These are phyloP conservation scores for Ptychadena robeensis DNA, from an alignment of 2,797 vertebrate species.

Conservation along the genomic window DNA sequence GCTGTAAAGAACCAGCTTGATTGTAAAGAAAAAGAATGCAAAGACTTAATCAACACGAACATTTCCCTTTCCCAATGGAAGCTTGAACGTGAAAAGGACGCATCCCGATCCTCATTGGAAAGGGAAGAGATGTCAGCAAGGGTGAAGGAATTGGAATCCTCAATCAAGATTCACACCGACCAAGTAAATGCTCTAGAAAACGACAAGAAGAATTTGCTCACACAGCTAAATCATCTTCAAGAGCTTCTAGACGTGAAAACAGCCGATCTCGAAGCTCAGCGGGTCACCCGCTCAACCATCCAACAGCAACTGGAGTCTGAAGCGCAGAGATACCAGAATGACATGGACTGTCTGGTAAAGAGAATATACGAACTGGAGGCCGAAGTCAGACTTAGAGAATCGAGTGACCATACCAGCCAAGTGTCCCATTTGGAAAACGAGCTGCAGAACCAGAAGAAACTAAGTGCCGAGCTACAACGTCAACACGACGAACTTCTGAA, in stretches of 20 bases:
- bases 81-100: slow-evolving; percentile 77
- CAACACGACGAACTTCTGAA: slow-evolving; percentile 70
- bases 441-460: slow-evolving; percentile 76
- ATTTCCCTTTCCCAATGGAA: slow-evolving; percentile 81
- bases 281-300: slow-evolving; percentile 74
- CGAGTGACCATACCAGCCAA: slow-evolving; percentile 69
- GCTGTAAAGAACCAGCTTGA: slow-evolving; percentile 72
- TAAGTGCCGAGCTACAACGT: slow-evolving; percentile 76
- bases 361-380: slow-evolving; percentile 78
- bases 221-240: slow-evolving; percentile 78
- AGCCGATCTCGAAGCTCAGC: slow-evolving; percentile 79
- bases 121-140: slow-evolving; percentile 77
- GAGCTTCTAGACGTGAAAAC: slow-evolving; percentile 77
- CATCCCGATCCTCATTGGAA: slow-evolving; percentile 76
- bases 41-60: slow-evolving; percentile 76
- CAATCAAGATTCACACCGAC: slow-evolving; percentile 72
- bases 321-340: slow-evolving; percentile 81
- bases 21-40: slow-evolving; percentile 76
- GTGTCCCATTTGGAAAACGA: slow-evolving; percentile 75
- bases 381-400: slow-evolving; percentile 76
- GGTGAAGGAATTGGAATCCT: slow-evolving; percentile 77
- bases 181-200: slow-evolving; percentile 74
- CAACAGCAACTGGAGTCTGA: slow-evolving; percentile 71
- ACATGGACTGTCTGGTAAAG: slow-evolving; percentile 78
- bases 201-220: slow-evolving; percentile 74